Conservation (phyloP, 2,888 invertebrate genomes). For the Ariolimax columbianus region DNA sequence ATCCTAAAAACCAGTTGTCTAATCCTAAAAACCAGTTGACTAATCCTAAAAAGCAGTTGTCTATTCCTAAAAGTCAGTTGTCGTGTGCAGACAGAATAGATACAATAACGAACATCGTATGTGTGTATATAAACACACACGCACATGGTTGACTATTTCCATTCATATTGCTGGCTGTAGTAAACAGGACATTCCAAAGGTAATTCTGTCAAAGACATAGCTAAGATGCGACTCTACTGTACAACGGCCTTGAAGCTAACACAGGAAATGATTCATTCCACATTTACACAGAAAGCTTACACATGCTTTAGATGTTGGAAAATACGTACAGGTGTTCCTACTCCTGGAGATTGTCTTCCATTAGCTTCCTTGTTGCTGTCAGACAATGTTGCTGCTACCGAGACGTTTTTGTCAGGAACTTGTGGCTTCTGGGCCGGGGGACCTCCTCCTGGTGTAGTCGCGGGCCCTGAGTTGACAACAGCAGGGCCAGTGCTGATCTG, state of each 20-base stretch:
- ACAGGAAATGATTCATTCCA: background rate
- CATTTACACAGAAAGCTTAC: background rate
- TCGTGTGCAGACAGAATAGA: too few species aligned
- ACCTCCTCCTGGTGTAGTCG: slow-evolving; percentile 13
- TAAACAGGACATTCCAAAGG: too few species aligned
- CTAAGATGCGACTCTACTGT: too few species aligned
- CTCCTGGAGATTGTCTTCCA: slow-evolving; percentile 25
- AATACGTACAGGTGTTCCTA: slow-evolving; percentile 34
- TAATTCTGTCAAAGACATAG: too few species aligned
- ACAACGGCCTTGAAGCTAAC: background rate
- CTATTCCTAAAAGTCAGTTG: too few species aligned
- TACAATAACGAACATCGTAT: too few species aligned
- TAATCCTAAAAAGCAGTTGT: too few species aligned
- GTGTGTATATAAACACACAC: too few species aligned
- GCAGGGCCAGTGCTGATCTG: background rate
- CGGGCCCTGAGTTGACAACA: background rate
- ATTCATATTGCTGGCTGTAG: too few species aligned
- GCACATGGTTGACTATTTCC: too few species aligned
- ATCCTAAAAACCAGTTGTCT: too few species aligned
- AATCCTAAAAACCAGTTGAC: too few species aligned
- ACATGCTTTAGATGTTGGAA: background rate
- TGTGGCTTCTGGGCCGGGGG: slow-evolving; percentile 41
- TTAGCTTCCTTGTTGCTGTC: slow-evolving; percentile 50
- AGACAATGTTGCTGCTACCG: background rate
- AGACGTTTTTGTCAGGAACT: slow-evolving; percentile 38